Conservation (phyloP, 2,888 invertebrate species). For the Conus canariensis region DNA sequence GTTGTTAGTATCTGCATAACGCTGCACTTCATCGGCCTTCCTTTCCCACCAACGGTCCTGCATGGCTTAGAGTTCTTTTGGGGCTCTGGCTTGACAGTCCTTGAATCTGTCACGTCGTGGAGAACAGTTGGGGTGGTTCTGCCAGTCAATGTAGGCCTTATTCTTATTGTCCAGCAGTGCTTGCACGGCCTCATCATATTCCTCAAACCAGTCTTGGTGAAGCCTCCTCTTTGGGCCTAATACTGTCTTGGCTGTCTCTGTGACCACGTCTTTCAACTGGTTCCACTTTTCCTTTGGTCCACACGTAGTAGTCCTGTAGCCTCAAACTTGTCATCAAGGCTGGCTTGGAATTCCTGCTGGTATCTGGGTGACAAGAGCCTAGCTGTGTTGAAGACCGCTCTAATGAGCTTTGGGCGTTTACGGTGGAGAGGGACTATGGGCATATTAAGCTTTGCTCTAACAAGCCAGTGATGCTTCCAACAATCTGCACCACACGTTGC, state of each 20-base stretch:
- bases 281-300: neutral
- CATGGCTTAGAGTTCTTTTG: neutral
- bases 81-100: neutral
- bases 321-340: neutral
- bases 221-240: neutral
- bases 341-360: neutral
- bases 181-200: neutral
- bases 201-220: neutral
- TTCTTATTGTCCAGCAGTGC: neutral
- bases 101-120: neutral
- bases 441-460: neutral
- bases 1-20: neutral
- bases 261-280: neutral
- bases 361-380: neutral
- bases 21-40: conserved; percentile 1
- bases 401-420: neutral
- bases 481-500: neutral
- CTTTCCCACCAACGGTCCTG: neutral
- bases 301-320: neutral
- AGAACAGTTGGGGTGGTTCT: neutral
- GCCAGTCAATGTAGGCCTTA: neutral
- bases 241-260: neutral
- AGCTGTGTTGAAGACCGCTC: neutral
- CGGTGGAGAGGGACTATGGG: neutral
- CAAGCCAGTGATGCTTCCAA: neutral